Evolutionary conservation across 92 coral and sea anemone species (phyloP).

Genomic region (Isaurus tuberculatus): DNA sequence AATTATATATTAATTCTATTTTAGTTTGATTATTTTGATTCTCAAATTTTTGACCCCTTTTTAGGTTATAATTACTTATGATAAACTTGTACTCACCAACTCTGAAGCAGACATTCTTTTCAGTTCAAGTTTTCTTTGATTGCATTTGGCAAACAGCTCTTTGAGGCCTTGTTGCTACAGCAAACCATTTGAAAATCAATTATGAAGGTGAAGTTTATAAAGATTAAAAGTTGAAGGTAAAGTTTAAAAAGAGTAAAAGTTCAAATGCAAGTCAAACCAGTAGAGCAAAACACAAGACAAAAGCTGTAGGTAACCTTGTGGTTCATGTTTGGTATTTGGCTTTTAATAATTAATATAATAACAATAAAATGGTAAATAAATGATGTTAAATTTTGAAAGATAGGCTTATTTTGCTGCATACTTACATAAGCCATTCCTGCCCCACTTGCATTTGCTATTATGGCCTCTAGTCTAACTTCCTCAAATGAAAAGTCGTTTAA

Average conservation of each 20-base stretch:
- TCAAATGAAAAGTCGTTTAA: slow-evolving; percentile 89
- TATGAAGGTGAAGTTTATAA: background rate
- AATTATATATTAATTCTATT: too few species aligned
- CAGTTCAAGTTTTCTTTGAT: slow-evolving; percentile 64
- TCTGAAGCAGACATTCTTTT: slow-evolving; percentile 59
- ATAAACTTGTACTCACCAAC: slow-evolving; percentile 65
- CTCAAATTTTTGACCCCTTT: too few species aligned
- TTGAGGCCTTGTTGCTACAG: slow-evolving; percentile 72
- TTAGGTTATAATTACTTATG: too few species aligned
- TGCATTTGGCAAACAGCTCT: slow-evolving; percentile 52
- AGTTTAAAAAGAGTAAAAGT: background rate
- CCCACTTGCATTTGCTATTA: slow-evolving; percentile 77
- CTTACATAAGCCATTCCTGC: slow-evolving; percentile 79
- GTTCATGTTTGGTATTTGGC: too few species aligned
- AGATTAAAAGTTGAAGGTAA: too few species aligned
- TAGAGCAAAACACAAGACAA: background rate
- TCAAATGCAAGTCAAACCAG: background rate
- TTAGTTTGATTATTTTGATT: too few species aligned
- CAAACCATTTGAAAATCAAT: background rate
- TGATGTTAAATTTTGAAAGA: background rate
- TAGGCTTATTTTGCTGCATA: background rate
- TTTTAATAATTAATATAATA: too few species aligned
- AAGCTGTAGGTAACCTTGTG: too few species aligned
- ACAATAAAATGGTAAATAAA: too few species aligned
- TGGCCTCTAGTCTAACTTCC: slow-evolving; percentile 88